Conservation (phyloP, 2,797 vertebrate genomes). For the Oreonectes daqikongensis region DNA sequence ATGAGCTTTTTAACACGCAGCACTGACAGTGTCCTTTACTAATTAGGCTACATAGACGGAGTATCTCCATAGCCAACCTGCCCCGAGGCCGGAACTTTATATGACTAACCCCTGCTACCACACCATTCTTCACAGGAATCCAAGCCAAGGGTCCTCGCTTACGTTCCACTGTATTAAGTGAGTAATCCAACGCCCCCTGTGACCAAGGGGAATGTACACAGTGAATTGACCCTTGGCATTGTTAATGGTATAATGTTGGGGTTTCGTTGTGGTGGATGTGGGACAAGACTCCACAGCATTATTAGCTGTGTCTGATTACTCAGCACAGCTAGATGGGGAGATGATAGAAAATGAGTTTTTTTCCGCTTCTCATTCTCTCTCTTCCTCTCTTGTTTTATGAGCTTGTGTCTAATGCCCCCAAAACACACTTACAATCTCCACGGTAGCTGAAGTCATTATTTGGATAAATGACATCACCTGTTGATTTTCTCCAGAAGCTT, state of each 20-base stretch:
- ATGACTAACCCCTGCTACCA: conserved; percentile 46
- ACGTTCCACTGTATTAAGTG: conserved; percentile 45
- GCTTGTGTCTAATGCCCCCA: conserved; percentile 50
- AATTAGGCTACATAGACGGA: conserved; percentile 32
- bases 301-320: conserved; percentile 39
- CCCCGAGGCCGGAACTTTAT: conserved; percentile 24
- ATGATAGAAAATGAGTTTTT: conserved; percentile 62
- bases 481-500: conserved; percentile 60
- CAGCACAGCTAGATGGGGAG: conserved; percentile 45
- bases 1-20: conserved; percentile 21
- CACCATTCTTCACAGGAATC: conserved; percentile 50
- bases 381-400: conserved; percentile 45
- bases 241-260: conserved; percentile 54
- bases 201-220: conserved; percentile 55
- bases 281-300: conserved; percentile 46
- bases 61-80: conserved; percentile 27
- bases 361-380: conserved; percentile 20
- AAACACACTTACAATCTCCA: conserved; percentile 48
- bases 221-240: conserved; percentile 49
- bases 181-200: conserved; percentile 46
- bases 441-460: conserved; percentile 56
- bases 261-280: conserved; percentile 47
- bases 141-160: conserved; percentile 40
- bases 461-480: conserved; percentile 68
- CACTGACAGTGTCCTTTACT: conserved; percentile 32